Evolutionary conservation across 2,797 vertebrate genomes (phyloP), one percentile per base, ranked within the genome.

Genomic region (Lithobates sylvaticus): DNA sequence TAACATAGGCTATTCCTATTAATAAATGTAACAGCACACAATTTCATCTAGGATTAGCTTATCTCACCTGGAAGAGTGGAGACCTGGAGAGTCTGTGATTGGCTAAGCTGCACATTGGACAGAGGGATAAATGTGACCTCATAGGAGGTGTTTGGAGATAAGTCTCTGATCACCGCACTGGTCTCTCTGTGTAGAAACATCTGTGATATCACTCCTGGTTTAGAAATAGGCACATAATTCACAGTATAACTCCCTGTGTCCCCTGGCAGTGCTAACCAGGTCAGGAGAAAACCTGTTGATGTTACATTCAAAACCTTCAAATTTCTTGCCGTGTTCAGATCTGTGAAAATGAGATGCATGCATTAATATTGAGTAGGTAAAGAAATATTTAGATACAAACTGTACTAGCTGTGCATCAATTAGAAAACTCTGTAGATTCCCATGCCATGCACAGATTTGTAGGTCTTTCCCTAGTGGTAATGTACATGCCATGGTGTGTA

Each of bases 221-320:
- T 10, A 71, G 69, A 71, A 50, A 99, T 39, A 18, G 69, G 69
- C 16, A 39, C 68, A 71, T 71, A 71, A 21, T 71, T 36, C 18
- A 71, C 16, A 2, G 36, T 36, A 71, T 71, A 39, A 23, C 21
- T 32, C 7, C 34, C 34, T 71, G 34, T 0, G 97, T 99, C 89
- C 98, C 95, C 90, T 98, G 88, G 90, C 69, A 99, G 90, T 27
- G 98, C 93, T 0, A 97, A 94, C 98, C 98, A 99, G 73, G 91
- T 74, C 88, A 99, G 93, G 0, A 81, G 93, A 89, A 98, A 96
- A 12, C 96, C 88, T 88, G 88, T 93, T 1, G 96, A 90, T 16
- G 97, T 95, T 89, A 99, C 23, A 27, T 78, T 64, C 36, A 3
- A 13, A 78, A 64, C 76, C 61, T 68, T 23, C 61, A 78, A 7